Evolutionary conservation across 2,888 invertebrate genomes (phyloP).

Genomic region (Antitype chi): DNA sequence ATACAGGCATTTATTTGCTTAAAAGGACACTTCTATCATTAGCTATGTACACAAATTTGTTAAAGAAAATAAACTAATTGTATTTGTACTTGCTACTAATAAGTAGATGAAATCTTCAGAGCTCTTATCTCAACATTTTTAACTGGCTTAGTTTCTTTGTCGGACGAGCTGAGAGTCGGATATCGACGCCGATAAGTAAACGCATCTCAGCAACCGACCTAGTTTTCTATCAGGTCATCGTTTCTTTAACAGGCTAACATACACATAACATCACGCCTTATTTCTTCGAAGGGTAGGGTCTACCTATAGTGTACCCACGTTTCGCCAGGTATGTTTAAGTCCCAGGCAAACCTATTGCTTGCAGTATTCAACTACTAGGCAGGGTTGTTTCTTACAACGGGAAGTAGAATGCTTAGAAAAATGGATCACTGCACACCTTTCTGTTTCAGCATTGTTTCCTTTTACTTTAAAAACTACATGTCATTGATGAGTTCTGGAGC

Average conservation of each 20-base stretch:
- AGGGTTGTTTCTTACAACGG: neutral
- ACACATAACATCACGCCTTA: no score
- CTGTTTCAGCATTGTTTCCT: no score
- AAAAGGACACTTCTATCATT: no score
- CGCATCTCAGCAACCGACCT: constrained; percentile 11
- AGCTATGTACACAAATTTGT: no score
- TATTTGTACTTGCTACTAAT: neutral
- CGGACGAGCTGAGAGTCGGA: constrained; percentile 1
- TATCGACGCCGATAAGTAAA: constrained; percentile 37
- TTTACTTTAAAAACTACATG: neutral
- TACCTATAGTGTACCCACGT: no score
- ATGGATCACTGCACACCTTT: no score
- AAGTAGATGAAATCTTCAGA: neutral
- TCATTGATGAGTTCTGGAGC: neutral
- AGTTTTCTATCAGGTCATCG: constrained; percentile 19
- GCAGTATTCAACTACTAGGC: no score
- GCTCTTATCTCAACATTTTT: neutral
- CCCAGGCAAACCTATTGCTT: no score
- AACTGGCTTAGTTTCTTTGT: constrained; percentile 12
- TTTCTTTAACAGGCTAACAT: neutral
- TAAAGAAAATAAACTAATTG: no score
- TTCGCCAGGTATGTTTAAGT: no score
- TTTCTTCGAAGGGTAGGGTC: no score
- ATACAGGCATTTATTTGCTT: no score
- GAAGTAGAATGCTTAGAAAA: neutral